Conservation (phyloP, 2,113 vertebrate genomes). For the Epinephelus moara region DNA sequence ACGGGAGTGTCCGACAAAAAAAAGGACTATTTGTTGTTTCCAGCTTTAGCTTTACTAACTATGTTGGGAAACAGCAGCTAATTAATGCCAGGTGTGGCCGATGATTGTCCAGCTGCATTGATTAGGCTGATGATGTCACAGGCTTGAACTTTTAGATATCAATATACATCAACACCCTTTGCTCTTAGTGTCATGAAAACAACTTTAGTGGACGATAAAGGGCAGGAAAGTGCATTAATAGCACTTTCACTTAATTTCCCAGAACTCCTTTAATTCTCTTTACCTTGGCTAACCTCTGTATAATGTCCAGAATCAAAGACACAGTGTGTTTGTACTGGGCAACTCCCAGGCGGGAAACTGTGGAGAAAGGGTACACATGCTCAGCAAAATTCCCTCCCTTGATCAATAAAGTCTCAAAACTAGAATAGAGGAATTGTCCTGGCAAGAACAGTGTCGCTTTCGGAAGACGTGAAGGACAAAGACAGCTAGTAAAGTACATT, state of each 20-base stretch:
- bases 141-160: not conserved
- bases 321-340: slow-evolving; percentile 16
- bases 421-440: slow-evolving; percentile 19
- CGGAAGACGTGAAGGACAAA: slow-evolving; percentile 54
- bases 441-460: slow-evolving; percentile 26
- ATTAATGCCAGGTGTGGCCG: not conserved
- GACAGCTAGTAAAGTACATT: slow-evolving; percentile 43
- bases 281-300: not conserved
- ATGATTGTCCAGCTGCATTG: not conserved
- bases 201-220: not conserved
- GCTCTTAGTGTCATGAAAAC: not conserved
- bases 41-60: not conserved
- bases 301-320: slow-evolving; percentile 12
- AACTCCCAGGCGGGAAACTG: slow-evolving; percentile 14
- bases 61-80: not conserved
- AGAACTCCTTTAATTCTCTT: not conserved
- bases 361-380: slow-evolving; percentile 1
- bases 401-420: slow-evolving; percentile 35
- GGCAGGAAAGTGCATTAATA: not conserved
- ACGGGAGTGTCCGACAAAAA: not conserved
- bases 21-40: not conserved
- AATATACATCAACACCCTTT: not conserved
- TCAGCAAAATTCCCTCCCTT: slow-evolving; percentile 17
- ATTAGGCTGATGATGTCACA: not conserved
- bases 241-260: not conserved